Percentiles rank a stretch among this genome's conserved stretches.
These are phyloP conservation scores for Irena cyanogastra DNA, from an alignment of 2,113 vertebrate species.

Conservation along the genomic window DNA sequence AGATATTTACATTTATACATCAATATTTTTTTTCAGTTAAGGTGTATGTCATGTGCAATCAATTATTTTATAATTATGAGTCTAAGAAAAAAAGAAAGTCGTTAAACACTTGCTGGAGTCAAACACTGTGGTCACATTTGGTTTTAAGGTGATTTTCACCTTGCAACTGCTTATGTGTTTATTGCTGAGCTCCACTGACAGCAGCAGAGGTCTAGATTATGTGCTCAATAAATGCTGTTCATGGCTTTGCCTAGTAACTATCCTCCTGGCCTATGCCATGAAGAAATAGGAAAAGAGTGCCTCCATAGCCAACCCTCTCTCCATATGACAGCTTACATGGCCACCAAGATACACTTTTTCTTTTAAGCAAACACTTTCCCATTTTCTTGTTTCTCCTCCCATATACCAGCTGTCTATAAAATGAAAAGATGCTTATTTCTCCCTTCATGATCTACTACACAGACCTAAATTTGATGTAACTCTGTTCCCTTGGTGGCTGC, in stretches of 20 bases:
- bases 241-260: neutral
- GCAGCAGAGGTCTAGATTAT: neutral
- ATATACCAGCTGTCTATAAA: neutral
- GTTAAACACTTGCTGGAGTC: neutral
- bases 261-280: neutral
- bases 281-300: neutral
- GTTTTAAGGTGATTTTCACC: neutral
- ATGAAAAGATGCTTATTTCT: neutral
- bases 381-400: neutral
- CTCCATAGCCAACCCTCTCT: neutral
- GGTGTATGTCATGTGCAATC: neutral
- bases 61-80: neutral
- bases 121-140: neutral
- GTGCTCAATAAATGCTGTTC: neutral
- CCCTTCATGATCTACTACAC: neutral
- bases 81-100: neutral
- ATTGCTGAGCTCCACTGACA: neutral
- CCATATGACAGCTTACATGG: neutral
- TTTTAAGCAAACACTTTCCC: neutral
- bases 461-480: neutral
- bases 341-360: neutral
- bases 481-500: neutral
- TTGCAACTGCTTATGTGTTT: neutral
- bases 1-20: neutral
- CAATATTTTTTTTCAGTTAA: neutral